These are phyloP conservation scores for Taenioides sp. DNA, from an alignment of 2,797 vertebrate species.

Conservation along the genomic window DNA sequence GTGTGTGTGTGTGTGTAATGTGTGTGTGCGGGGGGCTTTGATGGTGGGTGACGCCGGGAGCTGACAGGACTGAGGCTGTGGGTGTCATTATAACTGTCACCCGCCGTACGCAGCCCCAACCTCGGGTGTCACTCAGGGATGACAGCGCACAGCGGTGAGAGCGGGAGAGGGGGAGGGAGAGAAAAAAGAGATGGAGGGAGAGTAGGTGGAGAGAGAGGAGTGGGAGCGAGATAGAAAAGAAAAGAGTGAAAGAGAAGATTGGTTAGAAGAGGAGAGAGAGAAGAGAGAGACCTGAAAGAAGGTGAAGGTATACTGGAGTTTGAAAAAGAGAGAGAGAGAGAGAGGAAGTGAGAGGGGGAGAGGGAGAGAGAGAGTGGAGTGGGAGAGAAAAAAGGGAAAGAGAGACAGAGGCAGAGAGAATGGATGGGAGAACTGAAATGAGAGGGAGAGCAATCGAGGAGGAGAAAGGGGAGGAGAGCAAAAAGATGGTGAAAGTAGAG, in stretches of 20 bases:
- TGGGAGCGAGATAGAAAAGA: not conserved
- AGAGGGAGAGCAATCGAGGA: no score
- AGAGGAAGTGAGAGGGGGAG: not conserved
- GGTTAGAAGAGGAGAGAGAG: no score
- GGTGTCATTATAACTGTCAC: constrained; percentile 20
- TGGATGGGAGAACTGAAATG: no score
- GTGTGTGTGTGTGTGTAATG: not conserved
- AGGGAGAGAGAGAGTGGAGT: not conserved
- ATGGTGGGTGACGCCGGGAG: constrained; percentile 11
- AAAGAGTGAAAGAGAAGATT: not conserved
- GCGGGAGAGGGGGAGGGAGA: not conserved
- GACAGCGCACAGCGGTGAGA: not conserved
- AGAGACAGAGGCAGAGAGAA: no score
- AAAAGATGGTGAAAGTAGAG: not conserved
- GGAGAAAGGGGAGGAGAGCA: no score
- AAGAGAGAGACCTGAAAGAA: no score
- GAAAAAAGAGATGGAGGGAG: no score
- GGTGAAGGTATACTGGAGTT: no score
- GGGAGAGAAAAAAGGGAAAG: no score
- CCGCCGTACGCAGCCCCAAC: not conserved
- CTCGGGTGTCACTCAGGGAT: constrained; percentile 8
- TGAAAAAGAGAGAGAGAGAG: not conserved
- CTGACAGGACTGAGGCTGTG: constrained; percentile 25
- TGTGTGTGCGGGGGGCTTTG: not conserved
- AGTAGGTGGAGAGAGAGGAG: not conserved